Conservation (phyloP, 2,888 invertebrate genomes). For the Archaeoteleia sp. region DNA sequence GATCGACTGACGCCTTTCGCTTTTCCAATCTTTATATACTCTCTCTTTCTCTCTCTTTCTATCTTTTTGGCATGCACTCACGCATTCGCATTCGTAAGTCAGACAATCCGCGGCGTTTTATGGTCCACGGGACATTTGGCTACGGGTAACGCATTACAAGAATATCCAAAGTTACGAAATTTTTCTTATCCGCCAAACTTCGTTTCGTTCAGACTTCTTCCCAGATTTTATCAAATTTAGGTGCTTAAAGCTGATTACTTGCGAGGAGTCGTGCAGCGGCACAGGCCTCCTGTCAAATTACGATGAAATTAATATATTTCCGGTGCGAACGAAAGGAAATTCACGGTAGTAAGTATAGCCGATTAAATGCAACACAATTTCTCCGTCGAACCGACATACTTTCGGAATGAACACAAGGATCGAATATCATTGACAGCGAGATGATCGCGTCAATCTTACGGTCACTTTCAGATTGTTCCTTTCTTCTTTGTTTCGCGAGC, state of each 20-base stretch:
- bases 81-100: conserved; percentile 46
- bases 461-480: not conserved
- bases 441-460: too few species aligned
- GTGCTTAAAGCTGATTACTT: too few species aligned
- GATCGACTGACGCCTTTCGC: conserved; percentile 48
- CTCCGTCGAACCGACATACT: too few species aligned
- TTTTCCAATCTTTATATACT: conserved; percentile 40
- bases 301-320: too few species aligned
- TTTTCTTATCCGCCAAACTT: conserved; percentile 7
- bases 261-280: too few species aligned
- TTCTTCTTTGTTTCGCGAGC: conserved; percentile 18
- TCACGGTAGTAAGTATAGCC: too few species aligned
- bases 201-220: not conserved
- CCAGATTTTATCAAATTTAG: too few species aligned
- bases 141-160: conserved; percentile 64
- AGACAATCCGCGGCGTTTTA: conserved; percentile 65
- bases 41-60: conserved; percentile 41
- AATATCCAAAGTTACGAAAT: conserved; percentile 36
- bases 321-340: too few species aligned
- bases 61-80: conserved; percentile 42
- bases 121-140: conserved; percentile 72
- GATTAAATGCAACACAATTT: too few species aligned
- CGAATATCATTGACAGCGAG: too few species aligned
- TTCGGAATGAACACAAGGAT: too few species aligned
- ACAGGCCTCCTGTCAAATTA: too few species aligned